Evolutionary conservation across 2,888 invertebrate genomes (phyloP).

Genomic region (Ectemnius continuus): DNA sequence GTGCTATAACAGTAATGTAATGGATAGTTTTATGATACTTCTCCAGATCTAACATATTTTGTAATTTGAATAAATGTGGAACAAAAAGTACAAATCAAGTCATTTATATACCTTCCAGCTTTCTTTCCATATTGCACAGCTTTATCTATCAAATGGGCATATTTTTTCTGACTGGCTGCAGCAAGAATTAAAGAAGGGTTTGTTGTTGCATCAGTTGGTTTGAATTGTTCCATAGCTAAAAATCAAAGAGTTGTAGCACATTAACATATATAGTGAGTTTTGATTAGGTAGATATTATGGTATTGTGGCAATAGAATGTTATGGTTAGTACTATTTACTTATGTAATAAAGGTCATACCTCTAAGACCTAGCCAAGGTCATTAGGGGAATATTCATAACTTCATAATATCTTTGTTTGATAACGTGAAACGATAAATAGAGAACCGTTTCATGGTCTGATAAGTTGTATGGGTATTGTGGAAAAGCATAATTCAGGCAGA

Average conservation of each 20-base stretch:
- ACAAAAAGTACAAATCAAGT: slow-evolving; percentile 37
- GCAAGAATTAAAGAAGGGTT: slow-evolving; percentile 98
- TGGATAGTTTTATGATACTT: slow-evolving; percentile 61
- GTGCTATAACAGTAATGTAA: slow-evolving; percentile 78
- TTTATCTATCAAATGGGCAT: slow-evolving; percentile 91
- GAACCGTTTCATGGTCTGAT: neutral
- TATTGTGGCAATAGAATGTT: slow-evolving; percentile 4
- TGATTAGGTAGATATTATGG: neutral
- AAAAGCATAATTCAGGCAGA: no score
- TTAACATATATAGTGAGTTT: slow-evolving; percentile 11
- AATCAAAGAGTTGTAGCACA: slow-evolving; percentile 21
- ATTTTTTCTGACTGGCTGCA: slow-evolving; percentile 96
- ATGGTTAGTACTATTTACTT: slow-evolving; percentile 3
- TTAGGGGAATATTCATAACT: no score
- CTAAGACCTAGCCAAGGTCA: slow-evolving; percentile 23
- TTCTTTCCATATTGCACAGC: slow-evolving; percentile 92
- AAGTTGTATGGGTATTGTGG: no score
- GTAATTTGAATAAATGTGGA: slow-evolving; percentile 8
- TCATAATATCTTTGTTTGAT: slow-evolving; percentile 10
- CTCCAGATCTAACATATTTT: neutral
- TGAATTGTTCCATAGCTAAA: slow-evolving; percentile 95
- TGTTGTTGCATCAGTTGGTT: slow-evolving; percentile 99
- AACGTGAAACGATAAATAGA: slow-evolving; percentile 14
- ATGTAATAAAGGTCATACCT: slow-evolving; percentile 17
- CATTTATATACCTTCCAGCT: slow-evolving; percentile 80